Percentiles rank a stretch among this genome's conserved stretches.
Evolutionary conservation across 1,140 invertebrate genomes (phyloP).

Genomic region (Meloidogyne hapla): DNA sequence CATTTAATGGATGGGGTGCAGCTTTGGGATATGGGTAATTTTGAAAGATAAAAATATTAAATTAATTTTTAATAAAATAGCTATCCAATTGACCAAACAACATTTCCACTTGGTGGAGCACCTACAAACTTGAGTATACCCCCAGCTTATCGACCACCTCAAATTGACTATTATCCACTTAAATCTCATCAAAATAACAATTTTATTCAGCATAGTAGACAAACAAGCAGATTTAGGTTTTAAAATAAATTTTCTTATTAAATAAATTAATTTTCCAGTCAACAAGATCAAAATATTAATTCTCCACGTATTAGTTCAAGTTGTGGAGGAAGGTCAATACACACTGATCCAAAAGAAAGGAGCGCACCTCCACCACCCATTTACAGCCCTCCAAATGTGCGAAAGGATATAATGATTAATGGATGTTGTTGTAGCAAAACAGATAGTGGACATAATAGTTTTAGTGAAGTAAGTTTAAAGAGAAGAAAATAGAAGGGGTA

Average conservation of each 20-base stretch:
- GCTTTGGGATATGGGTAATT: not conserved
- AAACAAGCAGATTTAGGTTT: not conserved
- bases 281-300: not conserved
- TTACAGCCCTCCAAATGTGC: not conserved
- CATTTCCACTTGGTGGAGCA: not conserved
- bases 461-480: not conserved
- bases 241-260: not conserved
- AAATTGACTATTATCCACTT: slow-evolving; percentile 14
- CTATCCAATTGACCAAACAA: slow-evolving; percentile 1
- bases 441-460: slow-evolving; percentile 3
- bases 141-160: slow-evolving; percentile 15
- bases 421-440: not conserved
- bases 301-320: not conserved
- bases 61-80: not conserved
- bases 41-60: not conserved
- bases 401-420: not conserved
- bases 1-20: not conserved
- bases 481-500: too few species aligned
- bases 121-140: slow-evolving; percentile 4
- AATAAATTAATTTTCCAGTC: not conserved
- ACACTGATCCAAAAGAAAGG: not conserved
- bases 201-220: not conserved
- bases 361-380: not conserved
- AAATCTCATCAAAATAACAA: not conserved
- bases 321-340: not conserved